Conservation (phyloP, 2,797 vertebrate species). For the Amblyraja radiata region DNA sequence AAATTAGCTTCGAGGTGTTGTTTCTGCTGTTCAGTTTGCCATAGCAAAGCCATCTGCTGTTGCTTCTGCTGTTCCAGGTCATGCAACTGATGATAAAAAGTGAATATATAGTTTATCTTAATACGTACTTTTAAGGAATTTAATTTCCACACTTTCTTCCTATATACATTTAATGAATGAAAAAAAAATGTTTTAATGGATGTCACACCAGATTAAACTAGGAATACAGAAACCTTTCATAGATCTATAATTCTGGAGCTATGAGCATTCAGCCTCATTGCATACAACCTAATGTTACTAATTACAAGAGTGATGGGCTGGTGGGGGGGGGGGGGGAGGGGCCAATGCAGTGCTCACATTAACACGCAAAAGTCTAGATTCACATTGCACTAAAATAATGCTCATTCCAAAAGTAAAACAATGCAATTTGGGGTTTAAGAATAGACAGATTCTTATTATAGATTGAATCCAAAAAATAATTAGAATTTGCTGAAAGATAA, state of each 20-base stretch:
- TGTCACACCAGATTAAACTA: background rate
- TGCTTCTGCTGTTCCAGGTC: slow-evolving; percentile 71
- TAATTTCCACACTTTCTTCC: background rate
- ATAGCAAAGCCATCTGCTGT: slow-evolving; percentile 71
- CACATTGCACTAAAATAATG: background rate
- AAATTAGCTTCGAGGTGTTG: slow-evolving; percentile 63
- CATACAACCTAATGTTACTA: background rate
- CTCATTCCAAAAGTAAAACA: background rate
- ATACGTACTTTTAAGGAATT: background rate
- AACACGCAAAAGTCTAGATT: background rate
- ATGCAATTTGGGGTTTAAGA: background rate
- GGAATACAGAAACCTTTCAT: background rate
- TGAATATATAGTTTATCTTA: background rate
- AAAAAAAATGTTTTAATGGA: too few relatives aligned
- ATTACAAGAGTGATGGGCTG: background rate
- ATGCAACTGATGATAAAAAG: slow-evolving; percentile 57
- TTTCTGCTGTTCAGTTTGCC: slow-evolving; percentile 73
- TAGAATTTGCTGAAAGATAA: background rate
- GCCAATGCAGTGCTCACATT: background rate
- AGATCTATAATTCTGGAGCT: background rate
- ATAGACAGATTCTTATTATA: background rate
- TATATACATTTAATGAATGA: background rate
- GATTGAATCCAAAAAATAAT: background rate
- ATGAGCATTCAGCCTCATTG: background rate
- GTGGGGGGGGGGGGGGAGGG: too few relatives aligned